phyloP scores from a whole-genome alignment of 2,888 invertebrate species.

The Creontiades dilutus region DNA sequence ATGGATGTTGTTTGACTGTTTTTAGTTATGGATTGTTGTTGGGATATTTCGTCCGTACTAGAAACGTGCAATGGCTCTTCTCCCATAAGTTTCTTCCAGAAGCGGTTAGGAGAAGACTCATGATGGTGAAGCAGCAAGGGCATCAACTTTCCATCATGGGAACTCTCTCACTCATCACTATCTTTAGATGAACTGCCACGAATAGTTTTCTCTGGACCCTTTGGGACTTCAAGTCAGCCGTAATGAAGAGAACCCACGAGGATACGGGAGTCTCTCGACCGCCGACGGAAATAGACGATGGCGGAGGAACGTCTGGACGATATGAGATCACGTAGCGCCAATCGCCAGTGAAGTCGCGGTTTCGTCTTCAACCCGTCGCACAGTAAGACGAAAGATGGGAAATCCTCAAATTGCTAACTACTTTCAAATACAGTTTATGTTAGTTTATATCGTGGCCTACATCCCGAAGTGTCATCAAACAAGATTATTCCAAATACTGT shows the following conservation, averaged over 20 bases:
- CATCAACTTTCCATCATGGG: not conserved
- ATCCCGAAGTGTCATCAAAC: too few species aligned
- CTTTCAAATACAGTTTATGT: too few species aligned
- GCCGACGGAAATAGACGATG: conserved; percentile 2
- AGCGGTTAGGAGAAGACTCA: not conserved
- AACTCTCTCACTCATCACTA: not conserved
- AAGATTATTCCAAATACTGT: too few species aligned
- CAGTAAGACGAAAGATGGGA: too few species aligned
- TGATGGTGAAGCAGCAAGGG: not conserved
- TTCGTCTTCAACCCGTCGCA: not conserved
- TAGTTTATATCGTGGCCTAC: too few species aligned
- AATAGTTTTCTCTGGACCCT: not conserved
- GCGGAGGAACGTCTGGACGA: not conserved
- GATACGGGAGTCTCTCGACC: not conserved
- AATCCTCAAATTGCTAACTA: too few species aligned
- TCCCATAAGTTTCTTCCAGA: not conserved
- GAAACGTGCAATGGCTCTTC: too few species aligned
- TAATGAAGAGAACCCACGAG: not conserved
- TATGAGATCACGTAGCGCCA: conserved; percentile 17
- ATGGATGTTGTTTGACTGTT: too few species aligned
- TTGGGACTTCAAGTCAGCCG: not conserved
- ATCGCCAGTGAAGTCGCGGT: not conserved
- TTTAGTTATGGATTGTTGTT: not conserved
- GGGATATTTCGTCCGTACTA: not conserved
- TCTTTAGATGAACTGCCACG: conserved; percentile 23